Base-by-base conservation (phyloP, 2,113 vertebrate genomes). In the Isurus oxyrinchus region DNA sequence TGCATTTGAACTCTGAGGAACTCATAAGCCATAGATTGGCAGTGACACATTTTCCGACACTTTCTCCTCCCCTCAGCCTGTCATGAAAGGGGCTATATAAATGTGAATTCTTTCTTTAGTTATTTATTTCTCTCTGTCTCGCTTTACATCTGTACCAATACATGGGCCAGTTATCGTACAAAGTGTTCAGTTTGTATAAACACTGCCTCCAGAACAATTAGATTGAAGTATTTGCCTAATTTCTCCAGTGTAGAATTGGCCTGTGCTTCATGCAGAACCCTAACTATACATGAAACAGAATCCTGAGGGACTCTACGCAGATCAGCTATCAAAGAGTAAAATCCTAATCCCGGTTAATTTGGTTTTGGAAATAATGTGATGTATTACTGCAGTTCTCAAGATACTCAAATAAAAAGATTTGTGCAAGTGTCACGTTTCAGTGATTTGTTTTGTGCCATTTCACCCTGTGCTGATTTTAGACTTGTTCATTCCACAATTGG, bases 311-410 rank as follows among this genome's bases (percentile, higher is more conserved):
- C 14, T 66, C 53, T 40, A 19, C 21, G 7, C 16, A 5, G 61
- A 44, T 66, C 91, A 66, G 59, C 91, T 44, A n/a, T n/a, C 16
- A 40, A 94, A 67, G 27, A 94, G 35, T 44, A 59, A 59, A 59
- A 59, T 91, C 59, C n/a, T 27, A 66, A 94, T 94, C 21, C 35
- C 27, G 44, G 55, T 90, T 94, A 94, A 66, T 94, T 94, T 67
- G 21, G 2, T 67, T 69, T 69, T 49, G 61, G 93, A 94, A 94
- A 94, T 40, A 94, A 27, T 66, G 14, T 10, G 14, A 35, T 3
- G 5, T 23, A n/a, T 66, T 63, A n/a, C 61, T 94, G 61, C 21
- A 10, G 8, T 44, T 94, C 16, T 66, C 93, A 94, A 67, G 16
- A 6, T 61, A 94, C 55, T n/a, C 27, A 67, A n/a, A 66, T 10